Evolutionary conservation across 2,888 invertebrate species (phyloP).

Genomic region (Gonocerus acuteangulatus): DNA sequence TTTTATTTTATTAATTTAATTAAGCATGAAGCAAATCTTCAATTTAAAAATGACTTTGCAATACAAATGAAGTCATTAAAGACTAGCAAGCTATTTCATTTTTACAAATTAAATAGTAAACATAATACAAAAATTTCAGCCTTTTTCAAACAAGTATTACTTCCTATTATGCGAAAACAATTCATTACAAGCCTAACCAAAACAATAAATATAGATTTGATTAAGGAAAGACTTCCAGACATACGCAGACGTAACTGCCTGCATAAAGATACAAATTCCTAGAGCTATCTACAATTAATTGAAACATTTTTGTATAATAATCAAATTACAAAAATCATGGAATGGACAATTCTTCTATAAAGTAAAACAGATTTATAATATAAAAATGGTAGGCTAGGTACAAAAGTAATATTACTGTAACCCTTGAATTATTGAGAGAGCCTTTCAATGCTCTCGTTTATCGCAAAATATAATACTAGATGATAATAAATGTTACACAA

Average conservation of each 20-base stretch:
- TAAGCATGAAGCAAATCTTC: slow-evolving; percentile 16
- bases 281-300: too few species aligned
- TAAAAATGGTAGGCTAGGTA: too few species aligned
- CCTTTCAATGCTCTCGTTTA: too few species aligned
- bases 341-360: not conserved
- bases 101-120: slow-evolving; percentile 17
- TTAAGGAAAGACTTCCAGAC: slow-evolving; percentile 5
- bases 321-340: not conserved
- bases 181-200: not conserved
- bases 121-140: slow-evolving; percentile 21
- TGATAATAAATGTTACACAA: not conserved
- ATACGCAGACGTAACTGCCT: too few species aligned
- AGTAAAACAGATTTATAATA: not conserved
- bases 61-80: slow-evolving; percentile 13
- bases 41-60: slow-evolving; percentile 2
- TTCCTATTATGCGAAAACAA: not conserved
- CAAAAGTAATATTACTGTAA: too few species aligned
- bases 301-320: not conserved
- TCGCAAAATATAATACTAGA: too few species aligned
- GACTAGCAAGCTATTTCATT: slow-evolving; percentile 20
- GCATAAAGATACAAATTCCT: too few species aligned
- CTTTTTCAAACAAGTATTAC: slow-evolving; percentile 16
- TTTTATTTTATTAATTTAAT: slow-evolving; percentile 20
- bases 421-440: too few species aligned
- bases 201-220: slow-evolving; percentile 5